Conservation (phyloP, 1,140 invertebrate genomes). For the Dreissena rostriformis region DNA sequence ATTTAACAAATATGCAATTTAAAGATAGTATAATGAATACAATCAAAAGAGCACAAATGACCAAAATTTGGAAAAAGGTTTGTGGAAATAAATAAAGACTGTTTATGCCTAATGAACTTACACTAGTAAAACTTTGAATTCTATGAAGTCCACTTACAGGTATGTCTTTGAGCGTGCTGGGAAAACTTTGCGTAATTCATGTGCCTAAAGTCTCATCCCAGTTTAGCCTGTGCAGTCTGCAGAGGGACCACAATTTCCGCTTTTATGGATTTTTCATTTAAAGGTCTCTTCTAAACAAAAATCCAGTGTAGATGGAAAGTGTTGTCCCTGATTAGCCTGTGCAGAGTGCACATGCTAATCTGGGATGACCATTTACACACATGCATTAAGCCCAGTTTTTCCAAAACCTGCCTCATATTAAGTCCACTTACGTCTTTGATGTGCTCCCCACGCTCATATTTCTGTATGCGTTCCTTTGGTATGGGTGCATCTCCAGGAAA, state of each 20-base stretch:
- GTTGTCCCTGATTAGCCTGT: not conserved
- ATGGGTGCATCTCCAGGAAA: slow-evolving; percentile 62
- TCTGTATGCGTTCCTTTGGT: slow-evolving; percentile 54
- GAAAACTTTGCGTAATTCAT: no score
- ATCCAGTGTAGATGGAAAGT: not conserved
- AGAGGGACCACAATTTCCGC: not conserved
- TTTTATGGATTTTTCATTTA: not conserved
- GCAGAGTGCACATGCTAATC: not conserved
- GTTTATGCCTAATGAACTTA: not conserved
- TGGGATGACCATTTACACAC: no score
- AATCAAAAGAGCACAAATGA: no score
- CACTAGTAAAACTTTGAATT: slow-evolving; percentile 1
- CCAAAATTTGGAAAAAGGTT: no score
- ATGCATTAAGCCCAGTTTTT: not conserved
- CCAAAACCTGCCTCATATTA: not conserved
- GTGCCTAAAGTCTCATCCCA: no score
- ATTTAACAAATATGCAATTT: no score
- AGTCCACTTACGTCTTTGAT: slow-evolving; percentile 49
- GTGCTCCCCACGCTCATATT: slow-evolving; percentile 57
- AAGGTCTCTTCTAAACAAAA: not conserved
- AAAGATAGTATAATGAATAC: no score
- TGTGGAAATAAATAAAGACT: no score
- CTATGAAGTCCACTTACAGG: not conserved
- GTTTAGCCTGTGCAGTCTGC: not conserved
- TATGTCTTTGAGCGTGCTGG: no score